Base-by-base conservation (phyloP, 2,888 invertebrate genomes). In the Tenthredo distinguenda region DNA sequence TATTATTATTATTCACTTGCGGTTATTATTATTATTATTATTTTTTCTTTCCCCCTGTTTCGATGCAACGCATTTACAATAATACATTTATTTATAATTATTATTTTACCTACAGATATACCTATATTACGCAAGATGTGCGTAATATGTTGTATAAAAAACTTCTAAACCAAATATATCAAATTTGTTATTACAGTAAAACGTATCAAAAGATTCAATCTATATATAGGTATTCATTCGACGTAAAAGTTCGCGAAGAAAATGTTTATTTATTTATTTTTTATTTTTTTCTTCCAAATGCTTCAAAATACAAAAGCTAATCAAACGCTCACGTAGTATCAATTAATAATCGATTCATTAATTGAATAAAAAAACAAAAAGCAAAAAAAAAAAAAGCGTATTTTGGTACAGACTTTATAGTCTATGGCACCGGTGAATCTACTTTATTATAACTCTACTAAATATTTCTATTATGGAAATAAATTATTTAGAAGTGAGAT, bases 401-500 rank as follows among this genome's bases (percentile, higher is more conserved):
- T 72, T 37, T 40, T 40, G 71, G 37, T 40, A 72, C 37, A 72
- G 40, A 72, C n/a, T 40, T 72, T 72, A 55, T 50, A 71, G 40
- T 72, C 71, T 72, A 72, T 72, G 71, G 71, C 71, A 72, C 71
- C 40, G 40, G 71, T 72, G 71, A 72, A 72, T 72, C 34, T 72
- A 72, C 71, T 72, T 40, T 37, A 40, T 68, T 18, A 34, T 68
- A 15, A 15, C 15, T 34, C 34, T 68, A 68, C 34, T 34, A 55
- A n/a, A 55, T 55, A 7, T 7, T 55, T n/a, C 47, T 55, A 55
- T 7, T n/a, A 55, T 55, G 7, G 55, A 55, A 55, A 62, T 26
- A 10, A 62, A 62, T 26, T 62, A 62, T 62, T 62, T 21, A 62
- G 21, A 26, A 62, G 12, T 62, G 26, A 58, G 21, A 58, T n/a